A percentile compares a stretch with the other conserved stretches of the same genome.
Evolutionary conservation across 2,888 invertebrate genomes (phyloP).

Genomic region (Elysia crispata): DNA sequence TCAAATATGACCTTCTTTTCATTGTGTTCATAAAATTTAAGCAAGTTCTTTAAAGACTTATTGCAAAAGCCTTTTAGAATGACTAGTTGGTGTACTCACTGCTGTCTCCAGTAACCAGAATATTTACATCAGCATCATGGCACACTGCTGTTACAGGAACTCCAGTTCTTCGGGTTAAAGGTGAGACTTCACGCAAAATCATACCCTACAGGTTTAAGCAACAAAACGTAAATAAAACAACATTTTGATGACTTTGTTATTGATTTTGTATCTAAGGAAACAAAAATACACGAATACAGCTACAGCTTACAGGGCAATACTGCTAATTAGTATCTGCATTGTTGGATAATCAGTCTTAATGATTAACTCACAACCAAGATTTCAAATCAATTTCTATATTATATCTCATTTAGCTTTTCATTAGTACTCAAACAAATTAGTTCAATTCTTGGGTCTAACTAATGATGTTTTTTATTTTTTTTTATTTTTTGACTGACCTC

Average conservation of each 20-base stretch:
- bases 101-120: conserved; percentile 72
- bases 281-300: not conserved
- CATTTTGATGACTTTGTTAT: not conserved
- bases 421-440: too few species aligned
- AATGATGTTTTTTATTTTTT: too few species aligned
- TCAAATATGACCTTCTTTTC: too few species aligned
- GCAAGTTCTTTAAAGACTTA: too few species aligned
- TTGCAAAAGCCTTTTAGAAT: too few species aligned
- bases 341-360: too few species aligned
- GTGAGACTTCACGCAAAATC: conserved; percentile 69
- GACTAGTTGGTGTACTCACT: conserved; percentile 61
- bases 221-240: not conserved
- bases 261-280: not conserved
- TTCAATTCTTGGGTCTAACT: too few species aligned
- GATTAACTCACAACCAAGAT: too few species aligned
- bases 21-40: too few species aligned
- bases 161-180: conserved; percentile 69
- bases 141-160: conserved; percentile 71
- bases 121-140: conserved; percentile 70
- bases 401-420: too few species aligned
- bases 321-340: too few species aligned
- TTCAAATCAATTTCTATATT: too few species aligned
- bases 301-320: not conserved
- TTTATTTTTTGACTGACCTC: conserved; percentile 59
- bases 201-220: conserved; percentile 64